phyloP scores from a whole-genome alignment of 2,888 invertebrate genomes.

The Blera fallax region DNA sequence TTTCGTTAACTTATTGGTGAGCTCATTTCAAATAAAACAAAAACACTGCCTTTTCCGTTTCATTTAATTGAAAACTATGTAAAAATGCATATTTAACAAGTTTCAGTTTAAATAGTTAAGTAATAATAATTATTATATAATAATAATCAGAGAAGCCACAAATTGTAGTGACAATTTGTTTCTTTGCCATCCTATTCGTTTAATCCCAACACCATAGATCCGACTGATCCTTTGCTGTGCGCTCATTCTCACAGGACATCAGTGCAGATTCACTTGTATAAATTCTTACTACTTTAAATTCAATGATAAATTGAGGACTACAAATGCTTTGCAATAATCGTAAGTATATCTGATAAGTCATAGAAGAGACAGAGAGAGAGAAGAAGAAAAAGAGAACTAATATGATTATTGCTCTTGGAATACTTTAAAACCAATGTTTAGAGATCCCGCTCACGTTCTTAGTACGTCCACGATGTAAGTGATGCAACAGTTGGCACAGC shows the following conservation, averaged over 20 bases:
- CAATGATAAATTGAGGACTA: constrained; percentile 34
- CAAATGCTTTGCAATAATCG: constrained; percentile 42
- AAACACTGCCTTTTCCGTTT: constrained; percentile 24
- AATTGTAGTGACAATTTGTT: constrained; percentile 57
- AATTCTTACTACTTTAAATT: constrained; percentile 31
- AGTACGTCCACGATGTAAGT: constrained; percentile 76
- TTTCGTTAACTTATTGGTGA: too few species aligned
- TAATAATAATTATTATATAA: constrained; percentile 67
- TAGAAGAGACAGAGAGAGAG: constrained; percentile 33
- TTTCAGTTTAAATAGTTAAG: constrained; percentile 39
- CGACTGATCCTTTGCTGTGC: background rate
- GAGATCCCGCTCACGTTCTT: constrained; percentile 22
- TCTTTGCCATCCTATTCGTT: background rate
- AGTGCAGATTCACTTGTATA: background rate
- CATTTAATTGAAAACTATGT: constrained; percentile 67
- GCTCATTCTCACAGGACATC: background rate
- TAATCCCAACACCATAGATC: background rate
- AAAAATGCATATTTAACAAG: constrained; percentile 70
- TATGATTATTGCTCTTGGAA: constrained; percentile 57
- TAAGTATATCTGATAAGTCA: constrained; percentile 42
- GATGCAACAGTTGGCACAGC: constrained; percentile 77
- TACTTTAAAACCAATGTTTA: constrained; percentile 32
- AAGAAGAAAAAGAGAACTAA: constrained; percentile 32
- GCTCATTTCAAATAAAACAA: background rate
- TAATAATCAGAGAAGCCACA: constrained; percentile 63